Evolutionary conservation across 2,797 vertebrate genomes (phyloP).

Genomic region (Xerus rutilus): DNA sequence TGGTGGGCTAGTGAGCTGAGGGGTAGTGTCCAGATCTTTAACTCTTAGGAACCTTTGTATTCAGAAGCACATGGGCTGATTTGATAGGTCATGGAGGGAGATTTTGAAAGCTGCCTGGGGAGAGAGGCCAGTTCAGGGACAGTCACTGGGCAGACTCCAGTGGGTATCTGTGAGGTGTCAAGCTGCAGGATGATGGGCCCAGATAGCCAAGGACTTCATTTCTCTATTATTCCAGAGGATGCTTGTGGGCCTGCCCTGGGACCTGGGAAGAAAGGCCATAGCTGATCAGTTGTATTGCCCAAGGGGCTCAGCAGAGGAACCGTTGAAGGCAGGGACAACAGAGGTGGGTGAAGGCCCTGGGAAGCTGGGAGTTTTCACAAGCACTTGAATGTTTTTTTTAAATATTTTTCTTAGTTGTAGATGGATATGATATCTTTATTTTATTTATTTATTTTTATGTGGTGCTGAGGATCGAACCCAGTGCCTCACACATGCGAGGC

Average conservation of each 20-base stretch:
- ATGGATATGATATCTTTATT: no score
- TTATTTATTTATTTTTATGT: no score
- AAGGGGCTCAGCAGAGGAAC: neutral
- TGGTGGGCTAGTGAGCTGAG: neutral
- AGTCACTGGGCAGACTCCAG: neutral
- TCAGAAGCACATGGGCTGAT: neutral
- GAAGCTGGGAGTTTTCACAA: neutral
- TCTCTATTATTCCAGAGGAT: neutral
- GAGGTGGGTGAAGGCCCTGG: neutral
- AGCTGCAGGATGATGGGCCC: neutral
- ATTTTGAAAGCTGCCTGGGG: neutral
- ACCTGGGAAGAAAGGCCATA: neutral
- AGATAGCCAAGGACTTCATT: neutral
- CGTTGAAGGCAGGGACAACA: rapidly evolving
- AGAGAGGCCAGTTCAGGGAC: neutral
- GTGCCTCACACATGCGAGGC: no score
- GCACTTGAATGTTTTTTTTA: neutral
- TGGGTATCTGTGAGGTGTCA: neutral
- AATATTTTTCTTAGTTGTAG: no score
- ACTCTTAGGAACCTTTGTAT: neutral
- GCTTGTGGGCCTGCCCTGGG: rapidly evolving
- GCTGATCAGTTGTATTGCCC: neutral
- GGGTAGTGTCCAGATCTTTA: neutral
- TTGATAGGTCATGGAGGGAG: neutral
- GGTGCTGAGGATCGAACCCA: no score